Evolutionary conservation across 2,888 invertebrate species (phyloP).

Genomic region (Muschampia plurimacula): DNA sequence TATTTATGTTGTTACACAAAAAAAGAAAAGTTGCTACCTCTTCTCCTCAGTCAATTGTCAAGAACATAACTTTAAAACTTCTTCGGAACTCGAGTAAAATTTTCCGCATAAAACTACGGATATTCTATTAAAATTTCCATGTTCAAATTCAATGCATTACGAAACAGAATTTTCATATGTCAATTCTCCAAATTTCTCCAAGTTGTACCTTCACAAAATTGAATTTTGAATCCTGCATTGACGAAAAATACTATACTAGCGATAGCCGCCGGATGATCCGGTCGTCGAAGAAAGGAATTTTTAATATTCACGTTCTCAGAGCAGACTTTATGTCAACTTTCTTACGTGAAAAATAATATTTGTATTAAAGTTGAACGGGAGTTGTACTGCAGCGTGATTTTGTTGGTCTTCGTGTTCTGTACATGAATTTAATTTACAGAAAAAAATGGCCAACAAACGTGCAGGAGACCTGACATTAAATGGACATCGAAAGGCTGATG

Average conservation of each 20-base stretch:
- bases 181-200: slow-evolving; percentile 10
- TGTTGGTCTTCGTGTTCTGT: not conserved
- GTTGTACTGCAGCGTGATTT: not conserved
- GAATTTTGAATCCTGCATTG: slow-evolving; percentile 19
- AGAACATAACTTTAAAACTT: slow-evolving; percentile 1
- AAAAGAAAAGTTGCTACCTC: not conserved
- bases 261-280: slow-evolving; percentile 25
- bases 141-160: not conserved
- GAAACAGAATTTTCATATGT: slow-evolving; percentile 12
- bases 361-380: not conserved
- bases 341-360: slow-evolving; percentile 42
- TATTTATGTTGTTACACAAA: too few relatives aligned
- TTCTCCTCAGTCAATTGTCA: not conserved
- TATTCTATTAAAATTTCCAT: slow-evolving; percentile 11
- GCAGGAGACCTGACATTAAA: too few relatives aligned
- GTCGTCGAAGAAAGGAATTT: slow-evolving; percentile 26
- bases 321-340: slow-evolving; percentile 56
- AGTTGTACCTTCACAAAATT: slow-evolving; percentile 17
- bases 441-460: too few relatives aligned
- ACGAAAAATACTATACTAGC: slow-evolving; percentile 25
- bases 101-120: not conserved
- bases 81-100: not conserved
- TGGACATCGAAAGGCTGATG: too few relatives aligned
- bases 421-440: not conserved
- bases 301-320: slow-evolving; percentile 36